Conservation (phyloP, 2,113 vertebrate species). For the Gadus chalcogrammus region DNA sequence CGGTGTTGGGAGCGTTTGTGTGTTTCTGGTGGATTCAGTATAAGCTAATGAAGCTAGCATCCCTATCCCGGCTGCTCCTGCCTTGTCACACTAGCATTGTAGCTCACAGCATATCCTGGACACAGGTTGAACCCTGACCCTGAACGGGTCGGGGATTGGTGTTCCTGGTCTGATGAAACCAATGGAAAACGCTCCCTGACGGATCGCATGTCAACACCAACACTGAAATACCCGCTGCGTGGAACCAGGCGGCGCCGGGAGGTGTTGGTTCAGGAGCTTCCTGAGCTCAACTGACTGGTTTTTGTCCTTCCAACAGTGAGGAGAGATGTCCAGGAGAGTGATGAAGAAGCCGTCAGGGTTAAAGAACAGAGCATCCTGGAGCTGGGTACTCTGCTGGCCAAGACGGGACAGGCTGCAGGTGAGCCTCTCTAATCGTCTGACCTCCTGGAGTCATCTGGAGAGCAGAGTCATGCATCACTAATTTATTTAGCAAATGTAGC, state of each 20-base stretch:
- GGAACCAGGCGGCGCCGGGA: too few relatives aligned
- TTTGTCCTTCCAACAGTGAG: slow-evolving; percentile 77
- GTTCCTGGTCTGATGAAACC: too few relatives aligned
- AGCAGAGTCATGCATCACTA: not conserved
- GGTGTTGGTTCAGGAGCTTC: too few relatives aligned
- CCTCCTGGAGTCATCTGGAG: too few relatives aligned
- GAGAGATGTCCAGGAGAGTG: slow-evolving; percentile 93
- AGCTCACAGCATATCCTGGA: slow-evolving; percentile 29
- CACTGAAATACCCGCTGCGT: too few relatives aligned
- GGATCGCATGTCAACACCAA: too few relatives aligned
- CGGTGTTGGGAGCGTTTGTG: too few relatives aligned
- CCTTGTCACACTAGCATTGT: slow-evolving; percentile 49
- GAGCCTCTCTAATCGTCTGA: not conserved
- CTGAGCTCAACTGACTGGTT: not conserved
- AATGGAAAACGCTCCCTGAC: too few relatives aligned
- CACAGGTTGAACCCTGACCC: not conserved
- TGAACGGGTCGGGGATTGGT: not conserved
- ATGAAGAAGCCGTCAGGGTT: slow-evolving; percentile 95
- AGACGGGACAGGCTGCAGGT: slow-evolving; percentile 98
- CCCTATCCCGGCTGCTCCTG: slow-evolving; percentile 34
- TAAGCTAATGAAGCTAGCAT: not conserved
- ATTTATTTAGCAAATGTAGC: not conserved
- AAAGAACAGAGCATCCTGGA: slow-evolving; percentile 99
- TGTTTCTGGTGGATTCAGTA: not conserved
- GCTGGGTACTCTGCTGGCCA: slow-evolving; percentile 90